Evolutionary conservation across 2,888 invertebrate species (phyloP), one percentile per base, ranked within the genome.

Genomic region (Campaea margaritaria): DNA sequence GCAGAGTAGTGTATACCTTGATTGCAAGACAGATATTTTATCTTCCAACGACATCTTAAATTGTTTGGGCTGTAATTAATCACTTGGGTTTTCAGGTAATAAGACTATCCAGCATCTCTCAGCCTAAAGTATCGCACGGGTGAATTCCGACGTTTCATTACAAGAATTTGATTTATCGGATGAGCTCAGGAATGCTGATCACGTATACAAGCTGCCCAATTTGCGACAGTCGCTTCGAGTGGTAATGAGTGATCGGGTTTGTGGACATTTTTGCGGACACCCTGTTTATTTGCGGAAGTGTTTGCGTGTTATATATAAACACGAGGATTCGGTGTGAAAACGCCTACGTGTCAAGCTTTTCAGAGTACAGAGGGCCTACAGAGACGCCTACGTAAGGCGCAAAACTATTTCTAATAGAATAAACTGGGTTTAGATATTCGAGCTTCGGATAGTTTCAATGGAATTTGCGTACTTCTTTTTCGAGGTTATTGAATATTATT

Each of bases 101-200:
- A 13, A 38, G 28, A 47, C 42, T 28, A 42, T 16, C 38, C 42
- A 36, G n/a, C 5, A 38, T 2, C 48, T 34, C 21, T 46, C 15
- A 47, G 34, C 12, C 60, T 65, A 64, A 67, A 68, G 70, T 72
- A 74, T 74, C 68, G 65, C 73, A 70, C 73, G 78, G 79, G 76
- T 76, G 71, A 79, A 80, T 76, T 78, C 69, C 75, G 84, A 87
- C 87, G 78, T 87, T 89, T 86, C 87, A 88, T 89, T 87, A 87
- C 85, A 86, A 86, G 79, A 84, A 83, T 87, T 86, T 88, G 86
- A 89, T 88, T 87, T 87, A 87, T 87, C 73, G 82, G 73, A 72
- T 71, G 77, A 69, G 76, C 76, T 81, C 75, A 72, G 74, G 79
- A 79, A 83, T 73, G 79, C 82, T 71, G 78, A 53, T 72, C 82